Evolutionary conservation across 2,888 invertebrate genomes (phyloP).

Genomic region (Hartigia nigra): DNA sequence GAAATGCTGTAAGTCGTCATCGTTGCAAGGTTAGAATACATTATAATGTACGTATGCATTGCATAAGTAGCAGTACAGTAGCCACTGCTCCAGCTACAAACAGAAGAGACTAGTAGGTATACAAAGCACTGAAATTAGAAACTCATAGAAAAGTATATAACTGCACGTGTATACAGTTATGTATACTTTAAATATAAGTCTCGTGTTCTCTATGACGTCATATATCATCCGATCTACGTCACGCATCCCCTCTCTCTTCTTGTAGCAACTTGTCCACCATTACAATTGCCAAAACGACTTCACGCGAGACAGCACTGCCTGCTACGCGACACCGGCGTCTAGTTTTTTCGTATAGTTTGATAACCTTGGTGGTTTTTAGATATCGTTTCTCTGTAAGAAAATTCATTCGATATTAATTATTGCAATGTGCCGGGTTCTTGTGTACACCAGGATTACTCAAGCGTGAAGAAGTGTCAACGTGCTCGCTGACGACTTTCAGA

Average conservation of each 20-base stretch:
- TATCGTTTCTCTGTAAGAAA: background rate
- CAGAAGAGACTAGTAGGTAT: background rate
- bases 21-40: background rate
- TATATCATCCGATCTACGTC: constrained; percentile 61
- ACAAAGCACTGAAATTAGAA: background rate
- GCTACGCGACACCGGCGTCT: background rate
- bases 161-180: background rate
- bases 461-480: background rate
- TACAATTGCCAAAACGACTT: background rate
- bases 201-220: constrained; percentile 35
- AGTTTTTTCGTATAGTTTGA: background rate
- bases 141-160: background rate
- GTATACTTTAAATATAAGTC: background rate
- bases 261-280: background rate
- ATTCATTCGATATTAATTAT: background rate
- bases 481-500: background rate
- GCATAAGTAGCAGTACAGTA: background rate
- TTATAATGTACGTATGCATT: background rate
- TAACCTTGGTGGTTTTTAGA: background rate
- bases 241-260: constrained; percentile 24
- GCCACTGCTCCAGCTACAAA: background rate
- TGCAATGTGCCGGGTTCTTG: background rate
- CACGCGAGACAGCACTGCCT: background rate
- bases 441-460: background rate
- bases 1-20: background rate